These are phyloP conservation scores for Anisognathus igniventris DNA, from an alignment of 2,797 vertebrate species.

Conservation along the genomic window DNA sequence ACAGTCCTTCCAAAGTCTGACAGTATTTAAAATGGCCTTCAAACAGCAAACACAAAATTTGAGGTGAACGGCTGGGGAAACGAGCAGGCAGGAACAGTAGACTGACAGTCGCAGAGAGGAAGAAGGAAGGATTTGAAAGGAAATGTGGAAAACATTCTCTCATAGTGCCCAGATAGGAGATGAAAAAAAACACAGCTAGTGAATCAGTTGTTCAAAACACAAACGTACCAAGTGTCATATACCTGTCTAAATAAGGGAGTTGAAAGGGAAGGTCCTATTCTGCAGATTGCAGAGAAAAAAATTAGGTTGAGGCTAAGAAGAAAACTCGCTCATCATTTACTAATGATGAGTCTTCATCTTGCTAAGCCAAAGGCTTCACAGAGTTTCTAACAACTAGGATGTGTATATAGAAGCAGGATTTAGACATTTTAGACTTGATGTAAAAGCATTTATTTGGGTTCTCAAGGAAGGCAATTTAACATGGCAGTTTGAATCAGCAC, in stretches of 20 bases:
- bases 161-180: rapidly evolving
- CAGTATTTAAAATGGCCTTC: background rate
- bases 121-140: background rate
- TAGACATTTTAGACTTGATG: background rate
- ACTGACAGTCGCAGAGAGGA: background rate
- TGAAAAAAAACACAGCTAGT: background rate
- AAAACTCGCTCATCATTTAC: background rate
- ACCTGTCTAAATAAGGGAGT: background rate
- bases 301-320: background rate
- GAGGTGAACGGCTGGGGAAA: background rate
- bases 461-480: background rate
- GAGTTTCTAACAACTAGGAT: background rate
- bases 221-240: background rate
- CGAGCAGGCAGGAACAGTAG: background rate
- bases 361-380: background rate
- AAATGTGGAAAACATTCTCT: background rate
- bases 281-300: background rate
- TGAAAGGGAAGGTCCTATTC: background rate
- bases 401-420: background rate
- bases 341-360: background rate
- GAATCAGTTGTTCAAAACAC: background rate
- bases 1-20: background rate
- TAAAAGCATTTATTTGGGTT: background rate
- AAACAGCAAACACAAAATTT: background rate
- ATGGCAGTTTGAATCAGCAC: background rate